Base-by-base conservation (phyloP, 2,113 vertebrate species). In the Agapornis roseicollis region DNA sequence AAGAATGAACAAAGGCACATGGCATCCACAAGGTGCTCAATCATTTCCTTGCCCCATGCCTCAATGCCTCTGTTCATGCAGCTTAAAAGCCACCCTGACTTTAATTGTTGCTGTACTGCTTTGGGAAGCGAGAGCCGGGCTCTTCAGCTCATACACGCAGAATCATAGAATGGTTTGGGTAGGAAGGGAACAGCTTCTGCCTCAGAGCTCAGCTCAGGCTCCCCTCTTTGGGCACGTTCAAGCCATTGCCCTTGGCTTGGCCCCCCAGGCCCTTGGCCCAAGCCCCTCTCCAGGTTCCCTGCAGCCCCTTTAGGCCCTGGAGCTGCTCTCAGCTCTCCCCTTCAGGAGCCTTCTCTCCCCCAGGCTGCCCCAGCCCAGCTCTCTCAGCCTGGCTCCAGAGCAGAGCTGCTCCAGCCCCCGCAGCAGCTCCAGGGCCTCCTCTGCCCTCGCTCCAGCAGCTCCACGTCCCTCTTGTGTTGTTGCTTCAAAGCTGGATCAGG, bases 361-460 rank as follows among this genome's bases (percentile, higher is more conserved):
- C n/a, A n/a, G n/a, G n/a, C n/a, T n/a, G n/a, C n/a, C n/a, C n/a
- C n/a, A n/a, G n/a, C n/a, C n/a, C 42, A 42, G 42, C 42, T 42
- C 42, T 42, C 42, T 42, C 42, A 42, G 44, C 44, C 44, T 44
- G 44, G 44, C 44, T 44, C 44, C 44, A 49, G 47, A 44, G 37
- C 15, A 29, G 70, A 46, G 13, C 3, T 12, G 58, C 9, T 42
- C 42, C 72, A 58, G 7, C 53, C 31, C 16, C 18, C 13, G 1
- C 10, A 52, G 1, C 44, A 71, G 10, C 5, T 19, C 5, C 0
- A 0, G 5, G 28, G 9, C 39, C n/a, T 44, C 53, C 31, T 44
- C 73, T 55, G 46, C 5, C 0, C 23, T 3, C 0, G 1, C 18
- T 53, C 33, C 28, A n/a, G 1, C n/a, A 55, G 49, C 5, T 44